Evolutionary conservation across 37 sponge, comb jelly and placozoan species (phyloP), one percentile per base, ranked within the genome.

Genomic region (Theonella swinhoei): DNA sequence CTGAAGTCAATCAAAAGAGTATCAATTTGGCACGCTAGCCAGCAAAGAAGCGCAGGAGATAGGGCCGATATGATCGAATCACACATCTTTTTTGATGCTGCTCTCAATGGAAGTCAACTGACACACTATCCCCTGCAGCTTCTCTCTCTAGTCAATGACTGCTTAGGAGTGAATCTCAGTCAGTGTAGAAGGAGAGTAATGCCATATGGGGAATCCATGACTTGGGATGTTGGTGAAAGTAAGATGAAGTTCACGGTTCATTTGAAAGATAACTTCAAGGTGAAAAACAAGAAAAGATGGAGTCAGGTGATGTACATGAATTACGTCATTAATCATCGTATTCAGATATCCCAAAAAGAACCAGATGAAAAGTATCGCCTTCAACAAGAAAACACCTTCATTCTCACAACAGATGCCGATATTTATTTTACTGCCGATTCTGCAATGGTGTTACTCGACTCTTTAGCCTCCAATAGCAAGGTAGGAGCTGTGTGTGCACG

Each of bases 261-360:
- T 42, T 84, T 92, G 73, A 95, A 95, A 72, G 93, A 95, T 68
- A 84, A 84, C 62, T 60, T 42, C 31, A 84, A 88, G 70, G 88
- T 93, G 26, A 93, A 85, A 71, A 87, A 90, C 74, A 96, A 96
- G 89, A 96, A 93, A 76, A 39, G 94, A 59, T 96, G 93, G 93
- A 90, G 91, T 47, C 96, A 96, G 69, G 96, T 96, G 35, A 96
- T 96, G 96, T 96, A 96, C 82, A 96, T 96, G 96, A 91, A 85
- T 72, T 96, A 93, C 80, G 75, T 93, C 42, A 58, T 93, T 60
- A 79, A 92, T 63, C 76, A 87, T 64, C 72, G 94, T 20, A 77
- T 92, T 19, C 65, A 64, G 39, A 39, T 77, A 29, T 42, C 64
- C 20, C 76, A 85, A 3, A 26, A 47, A 14, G 61, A 68, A 24